These are phyloP conservation scores for Oceanites oceanicus DNA, from an alignment of 2,113 vertebrate species.

Conservation along the genomic window DNA sequence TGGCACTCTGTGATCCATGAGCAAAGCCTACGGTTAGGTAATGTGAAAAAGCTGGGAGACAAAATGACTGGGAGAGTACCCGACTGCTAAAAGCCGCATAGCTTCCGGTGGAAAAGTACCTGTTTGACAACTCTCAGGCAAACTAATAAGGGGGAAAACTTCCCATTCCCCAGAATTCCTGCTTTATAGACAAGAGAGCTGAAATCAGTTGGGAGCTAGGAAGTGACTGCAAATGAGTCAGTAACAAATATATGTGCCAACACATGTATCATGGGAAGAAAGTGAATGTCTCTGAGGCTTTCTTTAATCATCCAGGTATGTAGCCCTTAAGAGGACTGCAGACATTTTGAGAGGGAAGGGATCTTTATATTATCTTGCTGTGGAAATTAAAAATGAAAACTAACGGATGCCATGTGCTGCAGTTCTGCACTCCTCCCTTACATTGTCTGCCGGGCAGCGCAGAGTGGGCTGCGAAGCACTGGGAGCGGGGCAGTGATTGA, in stretches of 20 bases:
- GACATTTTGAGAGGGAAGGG: not conserved
- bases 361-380: not conserved
- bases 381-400: not conserved
- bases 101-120: not conserved
- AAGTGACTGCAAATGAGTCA: not conserved
- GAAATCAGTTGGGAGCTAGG: not conserved
- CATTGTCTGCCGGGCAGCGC: fast-evolving
- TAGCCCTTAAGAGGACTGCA: not conserved
- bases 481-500: not conserved
- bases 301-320: not conserved
- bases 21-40: not conserved
- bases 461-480: not conserved
- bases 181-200: not conserved
- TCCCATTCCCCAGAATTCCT: not conserved
- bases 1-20: not conserved
- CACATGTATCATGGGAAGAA: not conserved
- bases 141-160: not conserved
- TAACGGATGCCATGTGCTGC: not conserved
- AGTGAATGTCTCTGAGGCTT: not conserved
- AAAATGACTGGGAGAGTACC: not conserved
- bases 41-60: not conserved
- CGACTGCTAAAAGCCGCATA: not conserved
- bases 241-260: not conserved
- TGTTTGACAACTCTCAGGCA: not conserved
- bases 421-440: not conserved